Base-by-base conservation (phyloP, 1,140 invertebrate genomes). In the Lethrus apterus region DNA sequence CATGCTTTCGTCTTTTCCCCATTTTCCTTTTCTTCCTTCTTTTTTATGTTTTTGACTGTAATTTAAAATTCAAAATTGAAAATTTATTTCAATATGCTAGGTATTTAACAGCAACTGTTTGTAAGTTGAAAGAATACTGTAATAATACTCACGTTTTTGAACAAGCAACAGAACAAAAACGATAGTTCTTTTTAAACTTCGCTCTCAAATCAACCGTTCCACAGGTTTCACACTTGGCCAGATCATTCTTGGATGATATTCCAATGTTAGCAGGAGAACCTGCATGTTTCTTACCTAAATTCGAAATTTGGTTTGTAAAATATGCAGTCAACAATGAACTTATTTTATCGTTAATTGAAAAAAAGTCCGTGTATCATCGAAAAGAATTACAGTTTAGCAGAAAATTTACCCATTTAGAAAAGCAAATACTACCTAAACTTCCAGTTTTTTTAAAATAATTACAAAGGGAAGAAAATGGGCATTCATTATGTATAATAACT, bases 81-180 rank as follows among this genome's bases (percentile, higher is more conserved):
- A 38, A 35, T 19, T 33, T 44, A 17, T 36, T n/a, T n/a, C n/a
- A n/a, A n/a, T n/a, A n/a, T n/a, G n/a, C n/a, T n/a, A n/a, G n/a
- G n/a, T n/a, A n/a, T n/a, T n/a, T n/a, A n/a, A n/a, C n/a, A n/a
- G n/a, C n/a, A n/a, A n/a, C n/a, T 41, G 14, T 40, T 18, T 34
- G 9, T 24, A 11, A 44, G 33, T 17, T 33, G 15, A 33, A 44
- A n/a, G 18, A 26, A n/a, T 45, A 13, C 21, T 35, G 32, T 41
- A 13, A 13, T 34, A 35, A 5, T n/a, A 54, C 53, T 44, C 55
- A 75, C 66, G 75, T 76, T 64, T 86, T 87, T 5, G 81, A 77
- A 67, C 86, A 88, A n/a, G 74, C 66, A 7, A 78, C 72, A 2
- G 84, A 86, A 58, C 88, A 92, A 56, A 86, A 91, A 32, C 83